Conservation (phyloP, 2,888 invertebrate species). For the Phortica okadai region DNA sequence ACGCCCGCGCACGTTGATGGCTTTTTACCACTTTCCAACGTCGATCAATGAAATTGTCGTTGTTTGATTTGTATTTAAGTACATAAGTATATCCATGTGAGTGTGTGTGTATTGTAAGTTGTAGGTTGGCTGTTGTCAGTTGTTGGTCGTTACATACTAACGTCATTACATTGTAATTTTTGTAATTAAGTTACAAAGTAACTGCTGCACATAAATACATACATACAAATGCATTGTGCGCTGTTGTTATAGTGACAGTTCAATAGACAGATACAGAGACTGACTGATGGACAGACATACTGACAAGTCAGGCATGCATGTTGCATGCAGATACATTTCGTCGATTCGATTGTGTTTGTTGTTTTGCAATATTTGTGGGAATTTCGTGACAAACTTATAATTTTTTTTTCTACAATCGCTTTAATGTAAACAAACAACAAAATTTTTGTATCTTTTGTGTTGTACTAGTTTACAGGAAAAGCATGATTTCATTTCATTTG, state of each 20-base stretch:
- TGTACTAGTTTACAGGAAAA: too few species aligned
- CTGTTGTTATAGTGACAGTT: neutral
- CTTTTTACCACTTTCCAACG: neutral
- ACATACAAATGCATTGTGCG: neutral
- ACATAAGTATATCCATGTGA: neutral
- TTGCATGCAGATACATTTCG: conserved; percentile 7
- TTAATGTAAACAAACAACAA: too few species aligned
- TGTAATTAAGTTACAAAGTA: conserved; percentile 24
- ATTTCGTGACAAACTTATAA: conserved; percentile 3
- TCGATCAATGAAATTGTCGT: neutral
- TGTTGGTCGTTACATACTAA: neutral
- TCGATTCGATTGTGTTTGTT: neutral
- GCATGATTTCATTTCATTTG: too few species aligned
- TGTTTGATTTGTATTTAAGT: neutral
- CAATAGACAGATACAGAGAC: neutral
- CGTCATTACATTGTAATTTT: conserved; percentile 10
- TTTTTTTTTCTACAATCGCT: too few species aligned
- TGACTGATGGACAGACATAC: neutral
- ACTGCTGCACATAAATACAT: neutral
- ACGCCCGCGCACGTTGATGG: neutral
- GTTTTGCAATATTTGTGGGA: conserved; percentile 17
- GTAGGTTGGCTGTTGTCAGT: neutral
- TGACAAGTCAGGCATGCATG: neutral
- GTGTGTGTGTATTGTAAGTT: neutral
- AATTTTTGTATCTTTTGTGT: too few species aligned